Base-by-base conservation (phyloP, 2,888 invertebrate genomes). In the Orthosia cruda region DNA sequence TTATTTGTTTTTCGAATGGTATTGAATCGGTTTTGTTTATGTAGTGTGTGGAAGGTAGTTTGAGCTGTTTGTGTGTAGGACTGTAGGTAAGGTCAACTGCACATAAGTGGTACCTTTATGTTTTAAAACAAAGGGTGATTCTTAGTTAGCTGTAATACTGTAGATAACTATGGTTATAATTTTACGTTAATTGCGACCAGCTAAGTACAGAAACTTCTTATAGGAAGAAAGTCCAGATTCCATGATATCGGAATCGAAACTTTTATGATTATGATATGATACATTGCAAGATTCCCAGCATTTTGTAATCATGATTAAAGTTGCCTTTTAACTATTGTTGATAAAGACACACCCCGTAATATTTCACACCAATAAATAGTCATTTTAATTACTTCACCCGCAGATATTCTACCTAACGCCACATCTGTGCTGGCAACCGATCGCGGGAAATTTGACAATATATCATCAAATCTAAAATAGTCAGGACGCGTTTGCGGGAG, bases 381-480 rank as follows among this genome's bases (percentile, higher is more conserved):
- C 55, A 50, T 49, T 71, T 71, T 57, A 80, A 80, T 76, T 76
- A 76, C 50, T 80, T 13, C 40, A 71, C 32, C 26, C 16, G 20
- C 26, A 18, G 18, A 54, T 63, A 54, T 50, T 66, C 7, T 83
- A 69, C 84, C 85, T 82, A 81, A 71, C 20, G 63, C 59, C 77
- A 64, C 74, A 74, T 88, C 89, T 88, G 84, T 76, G 32, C 18
- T 20, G 18, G 52, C 67, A 65, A 55, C 74, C 58, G 71, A 78
- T 84, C 84, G 82, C 84, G 83, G 88, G 90, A 93, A 94, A 93
- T 92, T 90, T 84, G 87, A 91, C 92, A 90, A 96, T 96, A 93
- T 92, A 94, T 95, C 95, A 96, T 92, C 89, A 90, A 90, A 93
- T 93, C 94, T 90, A 92, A 95, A 96, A 95, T 95, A 95, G 95